Evolutionary conservation across 2,888 invertebrate genomes (phyloP).

Genomic region (Dorcus hopei): DNA sequence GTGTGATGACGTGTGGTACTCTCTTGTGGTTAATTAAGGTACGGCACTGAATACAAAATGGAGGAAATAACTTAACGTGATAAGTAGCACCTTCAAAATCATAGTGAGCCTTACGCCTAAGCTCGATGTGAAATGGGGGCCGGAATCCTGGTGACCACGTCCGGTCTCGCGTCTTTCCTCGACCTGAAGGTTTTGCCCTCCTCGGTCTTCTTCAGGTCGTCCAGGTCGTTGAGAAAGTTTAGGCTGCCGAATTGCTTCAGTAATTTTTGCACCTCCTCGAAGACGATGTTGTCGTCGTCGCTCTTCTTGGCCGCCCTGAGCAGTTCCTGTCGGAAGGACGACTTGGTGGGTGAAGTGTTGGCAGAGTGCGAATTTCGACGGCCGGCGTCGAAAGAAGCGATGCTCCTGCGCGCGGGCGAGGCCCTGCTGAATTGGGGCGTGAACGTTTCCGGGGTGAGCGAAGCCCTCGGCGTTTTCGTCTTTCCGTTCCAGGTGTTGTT

Average conservation of each 20-base stretch:
- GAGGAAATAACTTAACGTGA: too few relatives aligned
- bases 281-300: conserved; percentile 69
- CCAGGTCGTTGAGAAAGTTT: conserved; percentile 59
- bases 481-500: conserved; percentile 77
- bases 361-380: conserved; percentile 54
- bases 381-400: conserved; percentile 42
- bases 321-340: conserved; percentile 67
- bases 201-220: conserved; percentile 49
- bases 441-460: conserved; percentile 64
- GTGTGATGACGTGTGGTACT: too few relatives aligned
- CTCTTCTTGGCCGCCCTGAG: conserved; percentile 68
- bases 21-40: too few relatives aligned
- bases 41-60: too few relatives aligned
- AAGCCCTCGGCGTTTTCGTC: conserved; percentile 50
- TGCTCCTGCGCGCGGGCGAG: conserved; percentile 48
- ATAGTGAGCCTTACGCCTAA: background rate
- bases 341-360: conserved; percentile 61
- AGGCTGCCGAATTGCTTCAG: conserved; percentile 60
- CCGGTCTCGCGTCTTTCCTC: conserved; percentile 54
- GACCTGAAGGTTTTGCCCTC: conserved; percentile 39
- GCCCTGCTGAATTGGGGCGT: conserved; percentile 41
- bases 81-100: too few relatives aligned
- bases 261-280: conserved; percentile 71
- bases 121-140: conserved; percentile 43
- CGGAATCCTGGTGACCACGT: conserved; percentile 53